Conservation (phyloP, 2,797 vertebrate genomes). For the Fratercula arctica region DNA sequence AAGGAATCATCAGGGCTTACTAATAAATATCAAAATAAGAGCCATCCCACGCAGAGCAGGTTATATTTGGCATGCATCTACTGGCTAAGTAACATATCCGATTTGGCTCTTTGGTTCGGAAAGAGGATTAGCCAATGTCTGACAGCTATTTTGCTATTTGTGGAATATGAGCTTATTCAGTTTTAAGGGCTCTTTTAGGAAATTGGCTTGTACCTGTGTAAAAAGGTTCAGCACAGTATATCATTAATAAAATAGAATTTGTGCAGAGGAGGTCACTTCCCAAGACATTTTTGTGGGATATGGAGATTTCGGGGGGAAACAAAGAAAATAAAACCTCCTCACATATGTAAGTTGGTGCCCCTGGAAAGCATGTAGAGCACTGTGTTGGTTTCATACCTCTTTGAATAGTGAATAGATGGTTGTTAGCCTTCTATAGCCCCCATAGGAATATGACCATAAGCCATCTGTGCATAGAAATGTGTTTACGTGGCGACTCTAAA, state of each 20-base stretch:
- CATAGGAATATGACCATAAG: neutral
- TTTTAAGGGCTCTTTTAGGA: constrained; percentile 10
- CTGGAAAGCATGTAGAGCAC: neutral
- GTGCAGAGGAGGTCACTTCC: neutral
- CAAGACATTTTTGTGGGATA: neutral
- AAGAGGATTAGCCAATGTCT: constrained; percentile 41
- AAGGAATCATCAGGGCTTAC: constrained; percentile 3
- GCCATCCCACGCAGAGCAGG: constrained; percentile 19
- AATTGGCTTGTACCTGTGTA: constrained; percentile 10
- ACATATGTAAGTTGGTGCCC: neutral
- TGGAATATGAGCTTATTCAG: constrained; percentile 2
- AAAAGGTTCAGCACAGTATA: neutral
- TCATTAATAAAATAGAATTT: neutral
- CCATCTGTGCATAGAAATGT: neutral
- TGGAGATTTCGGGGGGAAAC: neutral
- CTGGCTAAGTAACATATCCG: constrained; percentile 21
- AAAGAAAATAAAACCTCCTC: neutral
- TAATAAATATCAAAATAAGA: constrained; percentile 48
- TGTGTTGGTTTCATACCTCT: neutral
- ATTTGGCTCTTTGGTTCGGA: constrained; percentile 44
- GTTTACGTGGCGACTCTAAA: neutral
- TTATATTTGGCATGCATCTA: constrained; percentile 28
- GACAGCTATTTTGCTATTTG: constrained; percentile 54
- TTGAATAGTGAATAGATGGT: neutral
- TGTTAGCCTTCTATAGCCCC: neutral